Conservation (phyloP, 2,888 invertebrate genomes). For the Leptopilina myrica region DNA sequence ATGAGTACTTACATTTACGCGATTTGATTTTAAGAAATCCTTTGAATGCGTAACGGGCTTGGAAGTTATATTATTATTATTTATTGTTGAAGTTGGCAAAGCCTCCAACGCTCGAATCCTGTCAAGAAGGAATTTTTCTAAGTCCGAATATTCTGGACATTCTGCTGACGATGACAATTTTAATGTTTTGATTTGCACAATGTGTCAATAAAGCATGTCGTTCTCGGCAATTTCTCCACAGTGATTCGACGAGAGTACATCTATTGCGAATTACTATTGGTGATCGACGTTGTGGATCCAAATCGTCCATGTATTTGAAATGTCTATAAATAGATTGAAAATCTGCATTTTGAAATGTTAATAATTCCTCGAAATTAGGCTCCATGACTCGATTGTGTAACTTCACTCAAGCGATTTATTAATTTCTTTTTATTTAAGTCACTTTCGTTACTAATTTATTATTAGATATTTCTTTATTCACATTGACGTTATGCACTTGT, state of each 20-base stretch:
- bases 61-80: not conserved
- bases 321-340: not conserved
- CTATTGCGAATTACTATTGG: not conserved
- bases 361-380: not conserved
- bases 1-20: not conserved
- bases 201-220: not conserved
- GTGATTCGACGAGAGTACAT: not conserved
- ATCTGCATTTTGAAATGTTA: not conserved
- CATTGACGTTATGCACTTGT: no score
- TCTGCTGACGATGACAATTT: not conserved
- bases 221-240: not conserved
- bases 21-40: not conserved
- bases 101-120: not conserved
- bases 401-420: not conserved
- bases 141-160: constrained; percentile 1
- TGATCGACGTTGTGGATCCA: not conserved
- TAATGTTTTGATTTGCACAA: not conserved
- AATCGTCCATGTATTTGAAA: not conserved
- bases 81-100: not conserved
- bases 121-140: constrained; percentile 4
- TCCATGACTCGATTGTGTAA: not conserved
- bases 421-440: not conserved
- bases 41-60: not conserved
- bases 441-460: not conserved
- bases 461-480: no score